These are phyloP conservation scores for Ochropacha duplaris DNA, from an alignment of 2,888 invertebrate genomes.

Conservation along the genomic window DNA sequence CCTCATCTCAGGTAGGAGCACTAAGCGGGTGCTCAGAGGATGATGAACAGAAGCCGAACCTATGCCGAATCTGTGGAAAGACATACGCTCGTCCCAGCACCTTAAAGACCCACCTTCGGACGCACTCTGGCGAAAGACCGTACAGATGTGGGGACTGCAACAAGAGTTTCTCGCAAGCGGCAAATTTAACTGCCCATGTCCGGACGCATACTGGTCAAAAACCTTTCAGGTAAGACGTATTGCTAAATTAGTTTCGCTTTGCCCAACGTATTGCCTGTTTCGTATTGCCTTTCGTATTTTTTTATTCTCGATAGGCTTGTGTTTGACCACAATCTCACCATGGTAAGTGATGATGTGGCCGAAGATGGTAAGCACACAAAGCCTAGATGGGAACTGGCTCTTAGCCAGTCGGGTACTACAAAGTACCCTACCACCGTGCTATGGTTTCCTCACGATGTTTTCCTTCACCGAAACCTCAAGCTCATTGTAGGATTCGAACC, in stretches of 20 bases:
- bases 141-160: conserved; percentile 95
- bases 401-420: no score
- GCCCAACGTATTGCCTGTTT: no score
- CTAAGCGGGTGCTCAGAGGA: conserved; percentile 85
- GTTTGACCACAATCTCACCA: no score
- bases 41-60: conserved; percentile 91
- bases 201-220: conserved; percentile 98
- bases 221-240: conserved; percentile 89
- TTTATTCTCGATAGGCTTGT: no score
- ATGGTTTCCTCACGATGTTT: no score
- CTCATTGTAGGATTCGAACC: no score
- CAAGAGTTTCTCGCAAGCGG: conserved; percentile 99
- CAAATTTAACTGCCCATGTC: conserved; percentile 98
- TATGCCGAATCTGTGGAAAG: conserved; percentile 97
- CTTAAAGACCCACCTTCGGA: conserved; percentile 97
- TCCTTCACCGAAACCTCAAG: no score
- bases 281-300: no score
- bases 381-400: no score
- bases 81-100: conserved; percentile 98
- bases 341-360: no score
- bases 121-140: conserved; percentile 97
- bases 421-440: no score
- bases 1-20: conserved; percentile 61
- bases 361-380: no score
- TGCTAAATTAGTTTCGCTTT: neutral